phyloP scores from a whole-genome alignment of 92 coral and sea anemone species.

The Bergia sp. region DNA sequence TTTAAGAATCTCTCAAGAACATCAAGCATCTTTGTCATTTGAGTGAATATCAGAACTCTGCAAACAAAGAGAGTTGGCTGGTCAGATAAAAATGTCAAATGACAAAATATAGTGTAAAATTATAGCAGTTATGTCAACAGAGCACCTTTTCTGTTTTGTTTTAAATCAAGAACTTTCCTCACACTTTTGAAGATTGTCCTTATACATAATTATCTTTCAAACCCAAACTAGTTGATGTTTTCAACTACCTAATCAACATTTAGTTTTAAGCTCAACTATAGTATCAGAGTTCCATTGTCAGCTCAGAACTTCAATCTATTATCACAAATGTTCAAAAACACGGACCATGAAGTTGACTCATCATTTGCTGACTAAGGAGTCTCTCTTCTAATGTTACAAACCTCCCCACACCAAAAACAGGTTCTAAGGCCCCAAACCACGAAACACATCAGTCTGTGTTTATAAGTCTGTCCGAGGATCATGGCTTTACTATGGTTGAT shows the following conservation, averaged over 20 bases:
- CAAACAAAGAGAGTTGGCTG: not conserved
- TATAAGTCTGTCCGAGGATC: no score
- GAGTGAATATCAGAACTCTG: constrained; percentile 95
- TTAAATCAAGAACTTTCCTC: no score
- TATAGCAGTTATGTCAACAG: no score
- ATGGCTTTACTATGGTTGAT: no score
- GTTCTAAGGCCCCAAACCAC: no score
- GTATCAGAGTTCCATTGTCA: constrained; percentile 29
- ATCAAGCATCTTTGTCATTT: constrained; percentile 98
- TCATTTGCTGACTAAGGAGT: constrained; percentile 52
- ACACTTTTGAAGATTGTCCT: no score
- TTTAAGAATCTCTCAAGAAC: constrained; percentile 91
- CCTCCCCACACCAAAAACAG: not conserved
- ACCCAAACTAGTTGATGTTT: not conserved
- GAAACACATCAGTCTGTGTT: no score
- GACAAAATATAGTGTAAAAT: not conserved
- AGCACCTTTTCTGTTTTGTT: no score
- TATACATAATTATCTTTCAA: no score
- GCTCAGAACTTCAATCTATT: constrained; percentile 86
- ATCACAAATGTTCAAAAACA: constrained; percentile 84
- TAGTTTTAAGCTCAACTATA: no score
- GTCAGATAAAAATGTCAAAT: not conserved
- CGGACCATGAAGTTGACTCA: constrained; percentile 91
- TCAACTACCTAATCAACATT: no score
- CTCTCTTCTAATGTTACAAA: no score